A percentile compares a stretch with the other conserved stretches of the same genome.
Evolutionary conservation across 2,113 vertebrate species (phyloP).

Genomic region (Hiodon tergisus): DNA sequence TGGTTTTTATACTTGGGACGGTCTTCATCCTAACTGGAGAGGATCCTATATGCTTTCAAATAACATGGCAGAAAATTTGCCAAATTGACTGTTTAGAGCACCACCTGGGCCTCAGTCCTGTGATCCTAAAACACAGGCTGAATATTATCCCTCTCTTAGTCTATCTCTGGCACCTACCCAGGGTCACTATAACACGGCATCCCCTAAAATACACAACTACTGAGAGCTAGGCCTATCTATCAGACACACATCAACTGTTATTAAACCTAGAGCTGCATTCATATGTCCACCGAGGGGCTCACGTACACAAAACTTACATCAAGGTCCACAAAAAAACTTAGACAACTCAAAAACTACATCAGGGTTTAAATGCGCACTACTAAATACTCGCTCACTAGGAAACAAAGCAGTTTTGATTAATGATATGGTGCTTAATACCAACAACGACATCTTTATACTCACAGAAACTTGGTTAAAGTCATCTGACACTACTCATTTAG

Average conservation of each 20-base stretch:
- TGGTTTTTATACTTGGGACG: background rate
- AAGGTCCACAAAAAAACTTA: background rate
- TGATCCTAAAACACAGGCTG: background rate
- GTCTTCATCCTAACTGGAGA: conserved; percentile 5
- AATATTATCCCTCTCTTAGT: background rate
- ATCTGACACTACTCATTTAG: background rate
- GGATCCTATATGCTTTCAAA: background rate
- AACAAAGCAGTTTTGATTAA: background rate
- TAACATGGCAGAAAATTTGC: too few species aligned
- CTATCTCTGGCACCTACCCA: background rate
- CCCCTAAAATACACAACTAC: background rate
- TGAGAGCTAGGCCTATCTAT: too few species aligned
- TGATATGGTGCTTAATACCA: background rate
- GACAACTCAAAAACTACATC: background rate
- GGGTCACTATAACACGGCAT: background rate
- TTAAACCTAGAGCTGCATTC: too few species aligned
- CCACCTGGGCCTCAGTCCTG: background rate
- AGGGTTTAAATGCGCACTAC: background rate
- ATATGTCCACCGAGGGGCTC: background rate
- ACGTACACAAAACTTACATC: background rate
- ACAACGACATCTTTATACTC: background rate
- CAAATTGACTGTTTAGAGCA: background rate
- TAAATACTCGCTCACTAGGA: background rate
- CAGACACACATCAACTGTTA: too few species aligned
- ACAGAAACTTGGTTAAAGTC: background rate